Conservation (phyloP, 2,797 vertebrate species). For the Neosalanx taihuensis region DNA sequence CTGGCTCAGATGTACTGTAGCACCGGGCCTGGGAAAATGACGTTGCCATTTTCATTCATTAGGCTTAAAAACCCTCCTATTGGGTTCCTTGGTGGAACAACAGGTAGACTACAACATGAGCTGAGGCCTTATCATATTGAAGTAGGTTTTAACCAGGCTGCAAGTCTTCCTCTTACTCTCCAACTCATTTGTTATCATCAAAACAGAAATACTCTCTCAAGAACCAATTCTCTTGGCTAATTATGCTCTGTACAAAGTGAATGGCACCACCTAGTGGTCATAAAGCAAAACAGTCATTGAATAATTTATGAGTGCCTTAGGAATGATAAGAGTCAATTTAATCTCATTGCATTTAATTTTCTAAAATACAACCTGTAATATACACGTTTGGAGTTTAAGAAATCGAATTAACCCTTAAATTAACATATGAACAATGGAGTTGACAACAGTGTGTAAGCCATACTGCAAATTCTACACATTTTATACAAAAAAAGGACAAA, state of each 20-base stretch:
- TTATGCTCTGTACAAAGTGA: not conserved
- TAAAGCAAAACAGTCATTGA: not conserved
- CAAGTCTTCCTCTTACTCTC: too few species aligned
- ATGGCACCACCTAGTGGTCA: not conserved
- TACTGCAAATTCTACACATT: not conserved
- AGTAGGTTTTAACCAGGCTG: too few species aligned
- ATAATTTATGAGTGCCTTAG: not conserved
- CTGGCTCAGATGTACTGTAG: not conserved
- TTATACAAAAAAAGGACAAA: conserved; percentile 29
- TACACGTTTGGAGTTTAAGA: conserved; percentile 11
- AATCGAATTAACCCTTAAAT: not conserved
- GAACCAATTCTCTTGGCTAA: not conserved
- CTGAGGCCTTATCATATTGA: too few species aligned
- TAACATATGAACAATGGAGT: conserved; percentile 12
- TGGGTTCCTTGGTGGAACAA: too few species aligned
- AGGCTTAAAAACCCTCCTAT: too few species aligned
- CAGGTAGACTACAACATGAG: too few species aligned
- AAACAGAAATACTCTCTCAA: not conserved
- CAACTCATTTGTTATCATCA: too few species aligned
- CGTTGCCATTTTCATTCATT: too few species aligned
- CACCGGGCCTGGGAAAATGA: not conserved
- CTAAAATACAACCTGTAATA: conserved; percentile 3
- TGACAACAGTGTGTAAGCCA: conserved; percentile 19
- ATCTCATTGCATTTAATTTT: not conserved
- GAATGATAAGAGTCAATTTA: not conserved